Conservation (phyloP, 1,140 invertebrate genomes). For the silkworm (Bombyx mori) region DNA sequence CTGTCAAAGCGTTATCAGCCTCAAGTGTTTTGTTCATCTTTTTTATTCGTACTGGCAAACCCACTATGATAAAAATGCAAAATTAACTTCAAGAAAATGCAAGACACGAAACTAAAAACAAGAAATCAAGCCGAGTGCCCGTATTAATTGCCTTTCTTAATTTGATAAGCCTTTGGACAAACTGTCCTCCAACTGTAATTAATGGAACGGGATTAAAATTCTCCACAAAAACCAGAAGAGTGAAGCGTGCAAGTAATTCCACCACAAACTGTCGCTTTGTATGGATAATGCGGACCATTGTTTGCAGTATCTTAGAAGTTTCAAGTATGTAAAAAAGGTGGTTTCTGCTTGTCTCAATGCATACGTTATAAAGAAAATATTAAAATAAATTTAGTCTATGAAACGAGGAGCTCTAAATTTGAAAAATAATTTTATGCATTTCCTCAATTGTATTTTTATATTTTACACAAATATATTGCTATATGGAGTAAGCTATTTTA, state of each 20-base stretch:
- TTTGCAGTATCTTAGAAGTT: conserved; percentile 10
- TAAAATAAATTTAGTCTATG: not conserved
- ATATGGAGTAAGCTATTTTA: too few species aligned
- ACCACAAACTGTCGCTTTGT: conserved; percentile 5
- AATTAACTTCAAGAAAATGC: too few species aligned
- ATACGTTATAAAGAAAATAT: not conserved
- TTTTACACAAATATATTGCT: too few species aligned
- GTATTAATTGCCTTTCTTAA: too few species aligned
- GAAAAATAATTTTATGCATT: too few species aligned
- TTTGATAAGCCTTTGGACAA: not conserved
- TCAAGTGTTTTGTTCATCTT: too few species aligned
- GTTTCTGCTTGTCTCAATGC: not conserved
- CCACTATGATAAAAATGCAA: too few species aligned
- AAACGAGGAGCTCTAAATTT: not conserved
- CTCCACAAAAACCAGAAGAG: conserved; percentile 6
- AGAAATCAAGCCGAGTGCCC: too few species aligned
- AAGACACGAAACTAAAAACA: too few species aligned
- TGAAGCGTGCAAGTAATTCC: conserved; percentile 23
- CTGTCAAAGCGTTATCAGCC: too few species aligned
- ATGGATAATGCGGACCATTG: conserved; percentile 9
- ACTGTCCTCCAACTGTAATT: conserved; percentile 17
- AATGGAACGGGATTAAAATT: conserved; percentile 25
- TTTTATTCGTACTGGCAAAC: too few species aligned
- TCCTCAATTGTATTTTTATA: too few species aligned
- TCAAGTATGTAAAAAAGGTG: not conserved